Evolutionary conservation across 2,888 invertebrate species (phyloP).

Genomic region (Erebia ligea): DNA sequence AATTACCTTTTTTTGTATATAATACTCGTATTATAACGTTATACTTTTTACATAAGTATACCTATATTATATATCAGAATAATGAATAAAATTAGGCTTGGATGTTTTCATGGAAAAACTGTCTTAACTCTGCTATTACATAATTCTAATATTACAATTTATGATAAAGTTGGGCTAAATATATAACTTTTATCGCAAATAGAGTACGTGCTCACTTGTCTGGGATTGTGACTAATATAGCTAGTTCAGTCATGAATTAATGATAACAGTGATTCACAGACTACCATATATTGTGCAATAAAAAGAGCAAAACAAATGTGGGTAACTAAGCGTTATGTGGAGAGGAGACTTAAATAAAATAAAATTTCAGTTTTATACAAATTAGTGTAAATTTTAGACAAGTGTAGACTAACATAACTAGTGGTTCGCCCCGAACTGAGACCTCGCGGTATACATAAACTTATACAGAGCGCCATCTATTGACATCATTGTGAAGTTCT

Average conservation of each 20-base stretch:
- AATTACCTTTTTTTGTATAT: neutral
- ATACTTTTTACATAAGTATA: too few relatives aligned
- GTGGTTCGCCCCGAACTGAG: too few relatives aligned
- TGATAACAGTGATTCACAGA: constrained; percentile 9
- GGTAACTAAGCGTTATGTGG: neutral
- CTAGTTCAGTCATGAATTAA: neutral
- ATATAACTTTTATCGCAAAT: constrained; percentile 12
- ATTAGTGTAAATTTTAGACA: too few relatives aligned
- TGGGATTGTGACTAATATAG: constrained; percentile 10
- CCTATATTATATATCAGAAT: too few relatives aligned
- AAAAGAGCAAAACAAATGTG: neutral
- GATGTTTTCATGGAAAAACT: too few relatives aligned
- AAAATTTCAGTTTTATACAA: neutral
- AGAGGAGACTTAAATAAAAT: neutral
- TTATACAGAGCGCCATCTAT: too few relatives aligned
- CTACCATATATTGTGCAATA: constrained; percentile 1
- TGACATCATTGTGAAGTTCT: too few relatives aligned
- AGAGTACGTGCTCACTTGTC: neutral
- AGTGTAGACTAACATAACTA: too few relatives aligned
- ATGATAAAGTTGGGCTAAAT: neutral
- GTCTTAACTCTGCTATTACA: too few relatives aligned
- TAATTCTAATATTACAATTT: too few relatives aligned
- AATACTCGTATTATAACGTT: neutral
- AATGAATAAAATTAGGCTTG: too few relatives aligned
- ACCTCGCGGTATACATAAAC: too few relatives aligned